phyloP scores from a whole-genome alignment of 2,113 vertebrate species.

The Merops nubicus region DNA sequence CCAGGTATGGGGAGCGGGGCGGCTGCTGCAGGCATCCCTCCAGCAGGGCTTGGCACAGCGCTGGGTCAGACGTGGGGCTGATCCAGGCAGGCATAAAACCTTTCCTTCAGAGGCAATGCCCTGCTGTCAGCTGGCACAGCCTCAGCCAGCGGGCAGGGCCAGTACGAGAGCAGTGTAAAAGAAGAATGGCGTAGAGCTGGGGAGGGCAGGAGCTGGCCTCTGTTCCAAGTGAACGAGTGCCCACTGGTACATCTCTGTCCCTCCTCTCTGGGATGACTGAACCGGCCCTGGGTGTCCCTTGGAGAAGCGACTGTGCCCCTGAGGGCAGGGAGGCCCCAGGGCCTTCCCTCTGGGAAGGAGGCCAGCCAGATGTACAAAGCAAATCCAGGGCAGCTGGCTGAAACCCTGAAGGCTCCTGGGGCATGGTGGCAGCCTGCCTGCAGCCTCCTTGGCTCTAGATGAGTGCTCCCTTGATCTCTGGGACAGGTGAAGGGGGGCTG shows the following conservation, averaged over 20 bases:
- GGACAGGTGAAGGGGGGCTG: not conserved
- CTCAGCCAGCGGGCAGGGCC: not conserved
- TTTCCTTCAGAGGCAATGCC: constrained; percentile 17
- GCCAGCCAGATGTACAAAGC: constrained; percentile 59
- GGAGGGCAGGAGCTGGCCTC: not conserved
- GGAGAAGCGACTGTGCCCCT: not conserved
- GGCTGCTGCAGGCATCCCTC: not conserved
- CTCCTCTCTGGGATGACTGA: not conserved
- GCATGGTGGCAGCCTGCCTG: not conserved
- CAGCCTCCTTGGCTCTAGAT: not conserved
- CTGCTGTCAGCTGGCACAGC: not conserved
- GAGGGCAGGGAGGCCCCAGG: not conserved
- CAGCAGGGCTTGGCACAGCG: not conserved
- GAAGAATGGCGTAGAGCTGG: not conserved
- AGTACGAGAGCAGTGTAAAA: not conserved
- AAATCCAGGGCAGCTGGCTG: not conserved
- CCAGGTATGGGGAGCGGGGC: constrained; percentile 79
- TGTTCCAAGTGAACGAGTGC: not conserved
- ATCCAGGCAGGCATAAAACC: not conserved
- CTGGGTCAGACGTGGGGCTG: not conserved
- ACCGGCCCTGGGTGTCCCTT: not conserved
- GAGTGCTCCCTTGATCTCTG: not conserved
- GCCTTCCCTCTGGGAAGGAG: constrained; percentile 28
- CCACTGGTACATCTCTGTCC: not conserved
- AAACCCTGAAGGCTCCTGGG: not conserved